These are phyloP conservation scores for Drosophila varians DNA, from an alignment of 1,140 invertebrate species.

Conservation along the genomic window DNA sequence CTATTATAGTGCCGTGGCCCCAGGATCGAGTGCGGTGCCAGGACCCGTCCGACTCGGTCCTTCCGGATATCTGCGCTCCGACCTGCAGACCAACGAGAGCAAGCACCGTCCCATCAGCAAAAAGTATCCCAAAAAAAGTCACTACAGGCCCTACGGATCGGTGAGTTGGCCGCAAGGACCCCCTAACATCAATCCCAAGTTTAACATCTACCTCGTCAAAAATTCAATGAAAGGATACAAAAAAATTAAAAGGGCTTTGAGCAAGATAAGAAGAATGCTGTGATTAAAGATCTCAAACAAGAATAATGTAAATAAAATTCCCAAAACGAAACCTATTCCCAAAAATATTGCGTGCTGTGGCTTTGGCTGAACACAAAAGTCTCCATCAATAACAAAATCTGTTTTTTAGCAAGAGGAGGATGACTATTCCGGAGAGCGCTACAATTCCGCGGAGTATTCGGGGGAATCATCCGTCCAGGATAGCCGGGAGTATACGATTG, in stretches of 20 bases:
- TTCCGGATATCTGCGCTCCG: slow-evolving; percentile 44
- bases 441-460: slow-evolving; percentile 64
- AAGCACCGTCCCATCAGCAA: slow-evolving; percentile 65
- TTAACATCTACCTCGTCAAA: background rate
- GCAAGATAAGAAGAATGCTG: background rate
- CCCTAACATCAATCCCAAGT: background rate
- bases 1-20: slow-evolving; percentile 51
- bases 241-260: background rate
- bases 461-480: slow-evolving; percentile 60
- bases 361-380: background rate
- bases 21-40: slow-evolving; percentile 38
- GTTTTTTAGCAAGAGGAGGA: slow-evolving; percentile 65
- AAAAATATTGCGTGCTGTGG: background rate
- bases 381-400: too few species aligned
- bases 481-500: slow-evolving; percentile 76
- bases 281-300: background rate
- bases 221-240: background rate
- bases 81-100: slow-evolving; percentile 72
- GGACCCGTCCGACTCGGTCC: slow-evolving; percentile 45
- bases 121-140: slow-evolving; percentile 68
- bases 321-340: background rate
- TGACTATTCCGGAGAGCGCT: slow-evolving; percentile 70
- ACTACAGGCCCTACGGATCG: slow-evolving; percentile 66
- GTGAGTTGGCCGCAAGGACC: slow-evolving; percentile 41
- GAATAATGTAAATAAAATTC: background rate